phyloP scores from a whole-genome alignment of 2,113 vertebrate genomes.

The Electrona antarctica region DNA sequence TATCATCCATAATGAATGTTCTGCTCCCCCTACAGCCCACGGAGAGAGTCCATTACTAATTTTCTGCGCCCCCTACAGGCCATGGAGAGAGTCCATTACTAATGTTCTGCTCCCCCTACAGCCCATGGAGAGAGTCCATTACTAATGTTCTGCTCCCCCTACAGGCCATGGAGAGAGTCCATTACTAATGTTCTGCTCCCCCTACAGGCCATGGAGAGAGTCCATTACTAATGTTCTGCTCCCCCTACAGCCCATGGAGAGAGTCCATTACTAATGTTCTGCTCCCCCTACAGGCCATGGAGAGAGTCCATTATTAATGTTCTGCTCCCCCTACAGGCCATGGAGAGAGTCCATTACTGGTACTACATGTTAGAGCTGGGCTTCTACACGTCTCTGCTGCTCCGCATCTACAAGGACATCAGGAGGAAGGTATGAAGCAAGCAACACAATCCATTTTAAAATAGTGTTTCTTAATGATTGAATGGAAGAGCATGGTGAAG shows the following conservation, averaged over 20 bases:
- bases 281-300: no score
- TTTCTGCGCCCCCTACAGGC: no score
- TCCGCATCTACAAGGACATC: slow-evolving; percentile 88
- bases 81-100: slow-evolving; percentile 81
- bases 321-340: slow-evolving; percentile 75
- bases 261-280: slow-evolving; percentile 79
- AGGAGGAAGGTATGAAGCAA: slow-evolving; percentile 85
- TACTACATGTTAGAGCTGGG: slow-evolving; percentile 92
- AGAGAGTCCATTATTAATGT: no score
- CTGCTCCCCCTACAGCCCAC: slow-evolving; percentile 72
- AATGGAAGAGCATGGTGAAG: no score
- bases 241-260: slow-evolving; percentile 78
- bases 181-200: slow-evolving; percentile 72
- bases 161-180: slow-evolving; percentile 76
- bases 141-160: no score
- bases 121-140: slow-evolving; percentile 80
- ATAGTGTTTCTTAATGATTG: no score
- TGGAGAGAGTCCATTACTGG: slow-evolving; percentile 83
- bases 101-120: no score
- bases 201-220: no score
- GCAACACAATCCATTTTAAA: no score
- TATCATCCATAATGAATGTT: neutral
- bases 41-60: no score
- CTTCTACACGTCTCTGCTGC: slow-evolving; percentile 88
- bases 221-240: slow-evolving; percentile 20